Evolutionary conservation across 2,113 vertebrate species (phyloP).

Genomic region (Calypte anna): DNA sequence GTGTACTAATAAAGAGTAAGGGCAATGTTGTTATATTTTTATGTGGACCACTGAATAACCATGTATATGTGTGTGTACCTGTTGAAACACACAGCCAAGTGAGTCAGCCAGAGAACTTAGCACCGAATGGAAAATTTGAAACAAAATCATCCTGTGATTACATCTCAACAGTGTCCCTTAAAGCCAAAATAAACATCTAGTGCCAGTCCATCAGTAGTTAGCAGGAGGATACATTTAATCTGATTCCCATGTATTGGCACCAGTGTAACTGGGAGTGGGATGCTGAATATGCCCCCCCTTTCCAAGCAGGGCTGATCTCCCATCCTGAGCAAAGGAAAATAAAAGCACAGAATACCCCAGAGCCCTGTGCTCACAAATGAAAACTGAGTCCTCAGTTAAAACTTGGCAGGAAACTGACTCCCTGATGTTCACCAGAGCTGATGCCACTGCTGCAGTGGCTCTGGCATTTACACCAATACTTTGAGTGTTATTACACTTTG

Average conservation of each 20-base stretch:
- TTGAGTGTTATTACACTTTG: no score
- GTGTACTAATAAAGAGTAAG: neutral
- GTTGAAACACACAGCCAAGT: conserved; percentile 14
- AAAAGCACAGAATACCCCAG: neutral
- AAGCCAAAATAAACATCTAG: conserved; percentile 62
- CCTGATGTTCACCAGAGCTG: neutral
- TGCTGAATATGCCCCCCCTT: neutral
- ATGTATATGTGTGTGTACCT: neutral
- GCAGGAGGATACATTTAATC: conserved; percentile 40
- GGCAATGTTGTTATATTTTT: neutral
- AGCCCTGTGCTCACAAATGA: conserved; percentile 10
- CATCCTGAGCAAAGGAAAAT: conserved; percentile 25
- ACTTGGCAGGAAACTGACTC: neutral
- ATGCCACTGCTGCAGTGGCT: neutral
- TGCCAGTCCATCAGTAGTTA: conserved; percentile 36
- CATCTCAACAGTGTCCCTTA: conserved; percentile 24
- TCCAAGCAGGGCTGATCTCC: neutral
- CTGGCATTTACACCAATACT: accelerated
- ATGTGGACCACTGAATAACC: neutral
- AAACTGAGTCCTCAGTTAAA: neutral
- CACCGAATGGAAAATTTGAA: conserved; percentile 42
- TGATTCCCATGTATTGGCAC: conserved; percentile 24
- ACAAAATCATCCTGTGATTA: conserved; percentile 39
- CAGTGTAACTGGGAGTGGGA: neutral
- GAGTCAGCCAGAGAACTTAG: conserved; percentile 47